phyloP scores from a whole-genome alignment of 2,797 vertebrate genomes.

The Lepus oiostolus region DNA sequence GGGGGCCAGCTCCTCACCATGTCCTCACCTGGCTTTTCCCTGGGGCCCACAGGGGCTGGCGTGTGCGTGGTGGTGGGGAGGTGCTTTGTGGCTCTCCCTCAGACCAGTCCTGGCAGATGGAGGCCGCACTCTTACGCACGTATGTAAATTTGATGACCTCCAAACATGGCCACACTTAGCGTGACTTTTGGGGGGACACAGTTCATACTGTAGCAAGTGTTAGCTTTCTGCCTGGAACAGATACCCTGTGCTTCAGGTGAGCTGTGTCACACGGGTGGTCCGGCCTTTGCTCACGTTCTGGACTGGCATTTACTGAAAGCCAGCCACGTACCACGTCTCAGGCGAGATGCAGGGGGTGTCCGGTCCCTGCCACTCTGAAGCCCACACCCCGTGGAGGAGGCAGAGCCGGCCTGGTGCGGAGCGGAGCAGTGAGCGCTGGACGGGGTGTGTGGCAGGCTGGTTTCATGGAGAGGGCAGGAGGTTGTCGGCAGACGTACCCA shows the following conservation, averaged over 20 bases:
- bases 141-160: not conserved
- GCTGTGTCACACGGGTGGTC: not conserved
- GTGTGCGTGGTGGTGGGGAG: too few relatives aligned
- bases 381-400: not conserved
- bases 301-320: not conserved
- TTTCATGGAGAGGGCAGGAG: not conserved
- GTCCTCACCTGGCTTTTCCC: not conserved
- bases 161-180: not conserved
- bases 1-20: not conserved
- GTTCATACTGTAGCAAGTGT: not conserved
- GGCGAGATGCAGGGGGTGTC: not conserved
- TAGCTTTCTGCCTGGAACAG: not conserved
- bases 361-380: not conserved
- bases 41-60: not conserved
- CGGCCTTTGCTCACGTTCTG: not conserved
- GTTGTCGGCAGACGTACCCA: not conserved
- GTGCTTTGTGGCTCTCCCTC: not conserved
- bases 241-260: not conserved
- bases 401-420: not conserved
- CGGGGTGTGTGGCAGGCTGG: not conserved
- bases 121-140: not conserved
- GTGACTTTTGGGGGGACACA: too few relatives aligned
- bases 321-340: not conserved
- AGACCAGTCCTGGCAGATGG: not conserved
- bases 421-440: not conserved